Base-by-base conservation (phyloP, 2,113 vertebrate genomes). In the Gasterosteus nipponicus region DNA sequence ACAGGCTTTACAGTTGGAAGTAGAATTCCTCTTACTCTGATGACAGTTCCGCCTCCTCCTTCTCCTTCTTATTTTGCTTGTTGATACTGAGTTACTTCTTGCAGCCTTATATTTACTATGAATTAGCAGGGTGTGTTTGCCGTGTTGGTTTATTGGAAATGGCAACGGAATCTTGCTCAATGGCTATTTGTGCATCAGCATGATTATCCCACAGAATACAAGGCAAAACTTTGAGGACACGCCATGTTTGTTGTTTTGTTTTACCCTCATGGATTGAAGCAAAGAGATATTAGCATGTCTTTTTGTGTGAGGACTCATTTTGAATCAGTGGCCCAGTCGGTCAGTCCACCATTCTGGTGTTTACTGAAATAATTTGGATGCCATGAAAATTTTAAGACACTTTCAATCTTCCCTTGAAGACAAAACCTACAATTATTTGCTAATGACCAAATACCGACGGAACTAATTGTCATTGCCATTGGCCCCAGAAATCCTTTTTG, bases 11-110 rank as follows among this genome's bases (percentile, higher is more conserved):
- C 49, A 49, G 15, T 22, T 54, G 10, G 61, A 67, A 60, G 33
- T 53, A 10, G 16, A 54, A 82, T 76, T 77, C 41, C 53, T 72
- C 12, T 4, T 5, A 38, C 0, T 81, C 87, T 81, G 65, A 77
- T 91, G 80, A 81, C 26, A 8, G 63, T 39, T 62, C 10, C 44
- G 49, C 18, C 12, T 42, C 16, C 14, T 65, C 15, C 46, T 35
- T 35, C 44, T n/a, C 4, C 2, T 12, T 33, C 0, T 5, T 46
- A 4, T 64, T 44, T 19, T 47, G 62, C 42, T 14, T 14, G 15
- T 38, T 38, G 57, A 1, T 62, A n/a, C 51, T 7, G 33, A n/a
- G 77, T 56, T 11, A 4, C 12, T 9, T 11, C 49, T 15, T 41
- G 29, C 58, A 12, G 58, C 38, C 11, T 49, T 42, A n/a, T 26